Percentiles rank a stretch among this genome's conserved stretches.
Conservation (phyloP, 2,888 invertebrate species). For the Ypsolopha scabrella region DNA sequence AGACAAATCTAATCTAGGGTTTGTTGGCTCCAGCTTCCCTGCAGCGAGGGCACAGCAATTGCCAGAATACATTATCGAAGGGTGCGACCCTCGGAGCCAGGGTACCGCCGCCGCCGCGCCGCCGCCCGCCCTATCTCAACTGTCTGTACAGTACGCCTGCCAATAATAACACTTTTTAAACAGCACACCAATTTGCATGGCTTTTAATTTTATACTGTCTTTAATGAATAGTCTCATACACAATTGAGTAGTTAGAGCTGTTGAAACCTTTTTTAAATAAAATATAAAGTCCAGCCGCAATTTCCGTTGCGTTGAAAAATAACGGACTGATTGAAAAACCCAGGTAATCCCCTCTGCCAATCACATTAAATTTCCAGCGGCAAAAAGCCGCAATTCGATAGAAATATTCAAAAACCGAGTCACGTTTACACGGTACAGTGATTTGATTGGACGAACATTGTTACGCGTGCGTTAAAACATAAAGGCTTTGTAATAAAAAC, state of each 20-base stretch:
- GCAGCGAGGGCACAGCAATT: conserved; percentile 33
- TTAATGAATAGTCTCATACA: too few relatives aligned
- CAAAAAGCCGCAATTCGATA: neutral
- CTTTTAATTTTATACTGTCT: too few relatives aligned
- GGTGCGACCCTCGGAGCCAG: conserved; percentile 18
- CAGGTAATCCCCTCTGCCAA: too few relatives aligned
- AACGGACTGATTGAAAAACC: too few relatives aligned
- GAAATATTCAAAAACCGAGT: conserved; percentile 7
- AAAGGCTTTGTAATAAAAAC: neutral
- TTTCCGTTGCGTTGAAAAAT: too few relatives aligned
- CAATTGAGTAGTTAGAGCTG: too few relatives aligned
- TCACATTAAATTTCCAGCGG: neutral
- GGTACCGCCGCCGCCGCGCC: too few relatives aligned
- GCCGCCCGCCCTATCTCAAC: conserved; percentile 46
- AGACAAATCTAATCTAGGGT: conserved; percentile 53
- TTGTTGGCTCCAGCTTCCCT: conserved; percentile 31
- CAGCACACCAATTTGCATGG: neutral
- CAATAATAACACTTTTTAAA: conserved; percentile 1
- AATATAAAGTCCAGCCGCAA: too few relatives aligned
- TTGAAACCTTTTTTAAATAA: too few relatives aligned
- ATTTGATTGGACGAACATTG: conserved; percentile 6
- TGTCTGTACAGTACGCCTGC: conserved; percentile 29
- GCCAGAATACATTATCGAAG: conserved; percentile 57
- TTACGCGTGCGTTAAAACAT: neutral
- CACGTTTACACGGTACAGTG: conserved; percentile 5